These are phyloP conservation scores for Triplophysa yarkandensis DNA, from an alignment of 2,797 vertebrate species.

Conservation along the genomic window DNA sequence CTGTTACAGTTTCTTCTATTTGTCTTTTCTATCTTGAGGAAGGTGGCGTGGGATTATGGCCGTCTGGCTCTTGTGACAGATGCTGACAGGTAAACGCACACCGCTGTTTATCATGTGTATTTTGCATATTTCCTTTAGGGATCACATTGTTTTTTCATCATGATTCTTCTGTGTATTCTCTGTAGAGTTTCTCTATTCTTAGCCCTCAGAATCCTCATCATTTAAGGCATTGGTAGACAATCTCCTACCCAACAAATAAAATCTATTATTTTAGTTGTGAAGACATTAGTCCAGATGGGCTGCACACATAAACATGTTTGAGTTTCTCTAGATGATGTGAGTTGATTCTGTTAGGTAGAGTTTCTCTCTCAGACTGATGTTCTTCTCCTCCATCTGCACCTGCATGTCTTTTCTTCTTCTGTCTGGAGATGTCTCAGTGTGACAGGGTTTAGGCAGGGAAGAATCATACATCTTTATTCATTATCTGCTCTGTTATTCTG, in stretches of 20 bases:
- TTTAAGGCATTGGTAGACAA: not conserved
- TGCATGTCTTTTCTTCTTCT: not conserved
- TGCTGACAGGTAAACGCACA: slow-evolving; percentile 86
- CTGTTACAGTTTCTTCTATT: slow-evolving; percentile 85
- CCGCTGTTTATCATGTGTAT: not conserved
- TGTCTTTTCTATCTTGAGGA: slow-evolving; percentile 91
- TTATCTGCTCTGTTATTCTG: slow-evolving; percentile 43
- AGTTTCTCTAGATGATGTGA: not conserved
- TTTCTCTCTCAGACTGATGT: not conserved
- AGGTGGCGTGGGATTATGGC: slow-evolving; percentile 96
- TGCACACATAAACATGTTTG: too few relatives aligned
- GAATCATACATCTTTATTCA: not conserved
- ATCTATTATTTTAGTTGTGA: not conserved
- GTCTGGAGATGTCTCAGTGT: not conserved
- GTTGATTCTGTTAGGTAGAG: not conserved
- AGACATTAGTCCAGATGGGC: too few relatives aligned
- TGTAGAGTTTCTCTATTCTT: not conserved
- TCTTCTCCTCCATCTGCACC: not conserved
- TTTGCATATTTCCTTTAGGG: not conserved
- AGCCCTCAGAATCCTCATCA: not conserved
- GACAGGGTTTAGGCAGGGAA: slow-evolving; percentile 17
- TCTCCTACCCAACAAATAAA: not conserved
- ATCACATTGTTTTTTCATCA: not conserved
- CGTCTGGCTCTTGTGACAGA: slow-evolving; percentile 94
- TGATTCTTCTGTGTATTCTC: not conserved